Base-by-base conservation (phyloP, 2,888 invertebrate species). In the Rotaria magnacalcarata region DNA sequence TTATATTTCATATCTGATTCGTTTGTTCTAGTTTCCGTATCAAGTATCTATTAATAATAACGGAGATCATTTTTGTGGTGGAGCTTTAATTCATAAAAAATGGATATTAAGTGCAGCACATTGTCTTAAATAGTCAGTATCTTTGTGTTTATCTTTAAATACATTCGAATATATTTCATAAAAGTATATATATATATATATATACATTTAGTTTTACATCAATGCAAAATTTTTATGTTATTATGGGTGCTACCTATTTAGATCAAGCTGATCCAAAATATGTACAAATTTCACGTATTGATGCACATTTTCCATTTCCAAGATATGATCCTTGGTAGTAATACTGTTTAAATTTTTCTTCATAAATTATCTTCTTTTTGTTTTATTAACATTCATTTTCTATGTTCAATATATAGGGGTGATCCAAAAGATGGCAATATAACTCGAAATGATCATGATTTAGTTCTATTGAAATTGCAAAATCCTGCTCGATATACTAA, bases 61-160 rank as follows among this genome's bases (percentile, higher is more conserved):
- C n/a, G 80, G 80, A 10, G 80, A 80, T 47, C 80, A 80, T 47
- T 80, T 80, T 47, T 80, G 80, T 47, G 80, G 80, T 7, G 80
- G 80, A n/a, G 80, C 80, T 47, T 47, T 80, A 14, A 80, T 80
- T 47, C 80, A 80, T 47, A 24, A 80, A 80, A 43, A 80, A 47
- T 80, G 80, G 80, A 4, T 80, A 80, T n/a, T 80, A 11, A 80
- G 80, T 80, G 80, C 80, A 47, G 80, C 80, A 47, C 80, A 80
- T n/a, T 80, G 80, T 47, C 47, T 80, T 24, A 80, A 80, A 80
- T 80, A 80, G 80, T 80, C n/a, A 24, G 47, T 47, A n/a, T n/a
- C 34, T 34, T 21, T 50, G 52, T 14, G 0, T 27, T 14, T 3
- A 2, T 34, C 27, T 60, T n/a, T 14, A 2, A 67, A 41, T 34